Conservation (phyloP, 2,113 vertebrate species). For the Pandion haliaetus region DNA sequence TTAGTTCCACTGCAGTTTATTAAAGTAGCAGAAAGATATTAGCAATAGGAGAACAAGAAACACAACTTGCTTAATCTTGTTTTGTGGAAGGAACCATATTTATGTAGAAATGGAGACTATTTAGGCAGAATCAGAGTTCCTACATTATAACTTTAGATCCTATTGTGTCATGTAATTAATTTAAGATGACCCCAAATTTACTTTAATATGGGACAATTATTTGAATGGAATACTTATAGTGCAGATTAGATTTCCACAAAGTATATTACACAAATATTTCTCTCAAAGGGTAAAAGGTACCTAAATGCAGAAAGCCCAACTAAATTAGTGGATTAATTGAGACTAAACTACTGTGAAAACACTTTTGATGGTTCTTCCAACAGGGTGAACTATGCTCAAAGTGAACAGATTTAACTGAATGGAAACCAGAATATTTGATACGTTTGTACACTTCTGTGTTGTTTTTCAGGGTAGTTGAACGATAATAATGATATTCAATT, state of each 20-base stretch:
- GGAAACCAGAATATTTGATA: background rate
- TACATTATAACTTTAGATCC: background rate
- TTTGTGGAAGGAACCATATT: background rate
- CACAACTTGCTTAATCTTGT: conserved; percentile 16
- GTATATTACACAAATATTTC: background rate
- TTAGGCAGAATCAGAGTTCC: background rate
- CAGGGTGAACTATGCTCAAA: background rate
- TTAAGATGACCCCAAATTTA: background rate
- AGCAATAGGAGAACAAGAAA: background rate
- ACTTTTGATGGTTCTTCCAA: background rate
- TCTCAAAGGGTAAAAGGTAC: background rate
- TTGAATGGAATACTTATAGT: background rate
- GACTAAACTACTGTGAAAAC: background rate
- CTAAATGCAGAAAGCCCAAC: background rate
- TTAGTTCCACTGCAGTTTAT: conserved; percentile 64
- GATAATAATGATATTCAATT: background rate
- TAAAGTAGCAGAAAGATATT: conserved; percentile 61
- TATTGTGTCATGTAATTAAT: background rate
- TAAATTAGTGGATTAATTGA: background rate
- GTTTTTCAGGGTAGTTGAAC: background rate
- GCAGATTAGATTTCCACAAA: background rate
- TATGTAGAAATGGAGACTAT: background rate
- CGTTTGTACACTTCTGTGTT: background rate
- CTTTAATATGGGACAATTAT: background rate
- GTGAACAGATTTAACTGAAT: background rate